phyloP scores from a whole-genome alignment of 2,888 invertebrate species.

The Thereva nobilitata region DNA sequence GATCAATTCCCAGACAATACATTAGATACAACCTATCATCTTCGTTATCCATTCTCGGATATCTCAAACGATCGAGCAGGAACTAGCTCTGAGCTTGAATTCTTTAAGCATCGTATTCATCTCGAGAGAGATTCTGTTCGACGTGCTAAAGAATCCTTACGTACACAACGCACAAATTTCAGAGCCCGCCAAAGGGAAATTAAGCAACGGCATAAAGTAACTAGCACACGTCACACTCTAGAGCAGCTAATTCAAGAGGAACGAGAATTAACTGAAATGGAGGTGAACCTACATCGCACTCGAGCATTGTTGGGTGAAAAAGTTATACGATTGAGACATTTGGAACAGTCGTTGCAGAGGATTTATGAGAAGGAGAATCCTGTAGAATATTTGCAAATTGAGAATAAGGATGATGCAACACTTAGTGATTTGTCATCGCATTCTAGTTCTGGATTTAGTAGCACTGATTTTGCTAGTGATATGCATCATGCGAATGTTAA shows the following conservation, averaged over 20 bases:
- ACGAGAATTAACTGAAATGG: conserved; percentile 80
- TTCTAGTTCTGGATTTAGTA: conserved; percentile 64
- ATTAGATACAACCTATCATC: conserved; percentile 73
- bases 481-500: conserved; percentile 55
- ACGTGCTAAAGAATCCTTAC: conserved; percentile 76
- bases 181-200: conserved; percentile 66
- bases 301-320: conserved; percentile 80
- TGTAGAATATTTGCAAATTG: conserved; percentile 49
- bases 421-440: conserved; percentile 70
- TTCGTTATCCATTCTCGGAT: conserved; percentile 80
- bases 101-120: conserved; percentile 80
- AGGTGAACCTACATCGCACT: conserved; percentile 80
- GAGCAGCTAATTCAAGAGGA: conserved; percentile 68
- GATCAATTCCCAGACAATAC: conserved; percentile 77
- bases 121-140: conserved; percentile 80
- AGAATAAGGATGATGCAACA: conserved; percentile 64
- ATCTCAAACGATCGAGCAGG: conserved; percentile 59
- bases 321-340: conserved; percentile 76
- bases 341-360: conserved; percentile 75
- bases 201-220: conserved; percentile 58
- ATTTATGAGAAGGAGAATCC: conserved; percentile 58
- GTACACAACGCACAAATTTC: conserved; percentile 70
- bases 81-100: conserved; percentile 72
- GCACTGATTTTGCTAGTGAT: conserved; percentile 68
- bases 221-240: conserved; percentile 50